Conservation (phyloP, 92 coral and sea anemone species). For the Phenganax stokvisi region DNA sequence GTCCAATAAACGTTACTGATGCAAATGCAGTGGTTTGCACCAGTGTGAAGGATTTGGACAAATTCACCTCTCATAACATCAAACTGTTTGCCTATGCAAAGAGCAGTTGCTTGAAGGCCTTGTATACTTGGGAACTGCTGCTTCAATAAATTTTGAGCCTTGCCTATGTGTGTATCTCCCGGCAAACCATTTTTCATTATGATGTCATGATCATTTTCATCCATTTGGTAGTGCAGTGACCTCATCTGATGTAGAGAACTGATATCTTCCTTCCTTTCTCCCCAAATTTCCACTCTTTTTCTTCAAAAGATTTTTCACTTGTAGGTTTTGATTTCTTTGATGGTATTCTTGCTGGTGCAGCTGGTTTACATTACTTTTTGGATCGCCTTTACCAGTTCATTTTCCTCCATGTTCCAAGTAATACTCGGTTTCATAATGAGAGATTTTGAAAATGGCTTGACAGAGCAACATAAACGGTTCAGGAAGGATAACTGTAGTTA, state of each 20-base stretch:
- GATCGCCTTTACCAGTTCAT: not conserved
- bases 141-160: constrained; percentile 24
- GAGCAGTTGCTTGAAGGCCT: constrained; percentile 28
- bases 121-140: constrained; percentile 31
- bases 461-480: constrained; percentile 19
- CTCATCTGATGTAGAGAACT: not conserved
- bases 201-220: not conserved
- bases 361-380: not conserved
- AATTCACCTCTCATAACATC: constrained; percentile 17
- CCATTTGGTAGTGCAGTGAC: not conserved
- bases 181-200: constrained; percentile 12
- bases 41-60: constrained; percentile 29
- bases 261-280: not conserved
- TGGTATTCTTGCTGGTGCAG: not conserved
- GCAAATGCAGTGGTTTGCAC: constrained; percentile 24
- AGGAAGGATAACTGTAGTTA: constrained; percentile 20
- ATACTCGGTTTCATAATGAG: constrained; percentile 5
- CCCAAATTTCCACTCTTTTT: constrained; percentile 20
- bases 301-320: not conserved
- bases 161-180: not conserved
- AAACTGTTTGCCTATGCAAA: constrained; percentile 26
- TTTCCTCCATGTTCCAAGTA: constrained; percentile 23
- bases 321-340: not conserved
- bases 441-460: not conserved
- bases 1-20: constrained; percentile 26